These are phyloP conservation scores for Spheniscus humboldti DNA, from an alignment of 2,797 vertebrate species.

Conservation along the genomic window DNA sequence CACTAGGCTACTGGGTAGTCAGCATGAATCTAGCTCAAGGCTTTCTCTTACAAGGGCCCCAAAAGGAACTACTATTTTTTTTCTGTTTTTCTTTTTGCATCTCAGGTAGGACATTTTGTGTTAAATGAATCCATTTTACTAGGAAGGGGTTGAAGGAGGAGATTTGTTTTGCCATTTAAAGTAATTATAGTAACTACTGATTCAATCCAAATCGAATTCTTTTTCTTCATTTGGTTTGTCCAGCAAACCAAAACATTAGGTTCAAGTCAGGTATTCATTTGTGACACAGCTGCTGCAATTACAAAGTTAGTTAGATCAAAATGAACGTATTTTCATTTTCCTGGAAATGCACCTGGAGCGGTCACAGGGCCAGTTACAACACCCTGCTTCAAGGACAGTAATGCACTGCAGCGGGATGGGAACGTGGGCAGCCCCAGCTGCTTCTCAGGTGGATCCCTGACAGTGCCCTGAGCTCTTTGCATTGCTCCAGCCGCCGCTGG, in stretches of 20 bases:
- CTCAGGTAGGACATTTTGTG: background rate
- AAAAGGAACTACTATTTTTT: background rate
- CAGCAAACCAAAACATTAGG: background rate
- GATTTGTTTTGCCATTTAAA: constrained; percentile 17
- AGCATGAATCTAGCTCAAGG: background rate
- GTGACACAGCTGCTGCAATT: background rate
- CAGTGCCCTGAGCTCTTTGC: background rate
- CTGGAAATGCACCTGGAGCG: background rate
- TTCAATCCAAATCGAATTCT: background rate
- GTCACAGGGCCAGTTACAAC: background rate
- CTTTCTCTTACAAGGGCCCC: background rate
- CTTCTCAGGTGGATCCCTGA: background rate
- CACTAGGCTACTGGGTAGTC: background rate
- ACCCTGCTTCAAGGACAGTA: background rate
- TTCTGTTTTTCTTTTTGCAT: background rate
- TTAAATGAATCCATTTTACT: background rate
- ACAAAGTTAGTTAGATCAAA: background rate
- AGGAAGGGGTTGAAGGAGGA: background rate
- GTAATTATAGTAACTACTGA: background rate
- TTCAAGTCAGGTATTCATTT: background rate
- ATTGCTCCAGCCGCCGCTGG: background rate
- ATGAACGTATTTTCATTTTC: background rate
- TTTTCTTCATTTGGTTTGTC: background rate
- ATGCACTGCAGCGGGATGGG: background rate
- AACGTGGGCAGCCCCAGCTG: background rate